Evolutionary conservation across 1,140 invertebrate genomes (phyloP), one percentile per base, ranked within the genome.

Genomic region (Limonius californicus): DNA sequence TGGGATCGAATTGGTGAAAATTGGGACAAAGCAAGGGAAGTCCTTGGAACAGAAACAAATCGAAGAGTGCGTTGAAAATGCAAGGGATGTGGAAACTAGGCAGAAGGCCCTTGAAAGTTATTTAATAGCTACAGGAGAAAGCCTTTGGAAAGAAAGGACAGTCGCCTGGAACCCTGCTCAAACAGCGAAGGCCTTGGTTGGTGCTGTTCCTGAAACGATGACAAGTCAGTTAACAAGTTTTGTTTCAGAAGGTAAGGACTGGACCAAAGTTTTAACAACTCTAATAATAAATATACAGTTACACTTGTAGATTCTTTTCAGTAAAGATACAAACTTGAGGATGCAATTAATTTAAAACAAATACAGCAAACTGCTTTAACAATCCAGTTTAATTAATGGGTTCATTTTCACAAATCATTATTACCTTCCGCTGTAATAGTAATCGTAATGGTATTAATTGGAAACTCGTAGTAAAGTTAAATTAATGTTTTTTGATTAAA

Each of bases 31-130:
- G 72, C 69, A 56, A 72, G 74, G 56, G 74, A 74, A 60, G 74
- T 78, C 8, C 79, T 79, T 63, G 73, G 75, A 2, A 30, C 76
- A 47, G 64, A 62, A 55, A 71, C 73, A 57, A 66, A 77, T 71
- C 1, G 68, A 73, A 7, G 71, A 80, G 32, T 75, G 79, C 32
- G 72, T 83, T 16, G 78, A 83, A 45, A 67, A 75, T 0, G 81
- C 83, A 8, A 72, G 70, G 19, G 77, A 74, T 64, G 77, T 84
- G 14, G 76, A 79, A 20, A 80, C 81, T 2, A 79, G 84, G 61
- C 84, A 85, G 70, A 76, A 74, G 20, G 80, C 82, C 59, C 76
- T 87, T 53, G 84, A 86, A 70, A 81, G 79, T 64, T 87, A 84
- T 61, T 76, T 86, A 54, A 72, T 79, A 61, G 79, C 81, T 16